phyloP scores from a whole-genome alignment of 2,797 vertebrate genomes.

The Kryptolebias ocellatus region DNA sequence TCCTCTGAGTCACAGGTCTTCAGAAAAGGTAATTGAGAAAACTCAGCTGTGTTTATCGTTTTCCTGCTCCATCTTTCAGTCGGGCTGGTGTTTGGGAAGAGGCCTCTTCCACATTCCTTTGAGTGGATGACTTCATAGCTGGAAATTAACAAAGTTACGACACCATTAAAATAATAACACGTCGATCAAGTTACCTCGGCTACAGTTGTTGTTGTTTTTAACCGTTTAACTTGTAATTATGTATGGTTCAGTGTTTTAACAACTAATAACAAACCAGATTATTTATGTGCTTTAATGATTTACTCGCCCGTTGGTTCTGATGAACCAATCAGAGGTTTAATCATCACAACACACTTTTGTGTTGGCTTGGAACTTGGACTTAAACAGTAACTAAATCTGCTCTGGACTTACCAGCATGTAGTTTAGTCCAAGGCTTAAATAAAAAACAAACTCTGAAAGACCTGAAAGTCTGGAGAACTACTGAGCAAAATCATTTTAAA shows the following conservation, averaged over 20 bases:
- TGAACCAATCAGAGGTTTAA: too few species aligned
- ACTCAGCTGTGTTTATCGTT: conserved; percentile 27
- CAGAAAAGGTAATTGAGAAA: conserved; percentile 53
- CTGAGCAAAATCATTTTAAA: too few species aligned
- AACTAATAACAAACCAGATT: conserved; percentile 1
- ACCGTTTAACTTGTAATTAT: neutral
- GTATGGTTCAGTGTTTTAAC: neutral
- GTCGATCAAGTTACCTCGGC: too few species aligned
- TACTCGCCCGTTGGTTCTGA: neutral
- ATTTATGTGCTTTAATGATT: conserved; percentile 4
- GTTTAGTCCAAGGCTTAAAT: neutral
- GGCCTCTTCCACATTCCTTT: conserved; percentile 9
- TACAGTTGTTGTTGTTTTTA: too few species aligned
- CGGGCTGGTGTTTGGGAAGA: neutral
- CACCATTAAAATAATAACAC: too few species aligned
- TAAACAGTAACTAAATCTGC: conserved; percentile 9
- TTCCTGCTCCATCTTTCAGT: neutral
- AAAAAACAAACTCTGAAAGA: too few species aligned
- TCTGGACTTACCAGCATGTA: neutral
- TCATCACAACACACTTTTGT: too few species aligned
- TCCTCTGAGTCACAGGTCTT: conserved; percentile 65
- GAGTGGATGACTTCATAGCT: neutral
- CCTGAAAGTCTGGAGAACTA: too few species aligned
- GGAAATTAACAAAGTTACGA: neutral
- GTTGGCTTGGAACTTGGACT: conserved; percentile 8